Evolutionary conservation across 2,113 vertebrate genomes (phyloP).

Genomic region (Tenrec ecaudatus): DNA sequence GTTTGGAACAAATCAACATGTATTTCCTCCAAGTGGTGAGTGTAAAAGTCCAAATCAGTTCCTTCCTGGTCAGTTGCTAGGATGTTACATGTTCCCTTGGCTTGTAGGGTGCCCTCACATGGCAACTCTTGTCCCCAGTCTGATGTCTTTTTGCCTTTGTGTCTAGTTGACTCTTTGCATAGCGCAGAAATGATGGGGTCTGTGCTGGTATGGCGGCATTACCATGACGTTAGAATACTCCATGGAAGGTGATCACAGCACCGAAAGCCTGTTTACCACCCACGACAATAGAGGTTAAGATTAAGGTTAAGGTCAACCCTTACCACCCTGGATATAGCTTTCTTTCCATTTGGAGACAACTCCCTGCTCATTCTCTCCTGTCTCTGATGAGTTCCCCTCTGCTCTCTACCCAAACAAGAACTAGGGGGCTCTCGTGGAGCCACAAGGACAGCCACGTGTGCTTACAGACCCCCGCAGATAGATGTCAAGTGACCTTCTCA

Average conservation of each 20-base stretch:
- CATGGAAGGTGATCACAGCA: too few species aligned
- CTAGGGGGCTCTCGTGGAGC: not conserved
- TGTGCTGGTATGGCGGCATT: not conserved
- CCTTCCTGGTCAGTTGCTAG: not conserved
- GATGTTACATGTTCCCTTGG: not conserved
- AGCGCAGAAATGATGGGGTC: not conserved
- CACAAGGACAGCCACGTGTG: not conserved
- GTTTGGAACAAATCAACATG: not conserved
- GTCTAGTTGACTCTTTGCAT: not conserved
- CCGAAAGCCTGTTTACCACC: too few species aligned
- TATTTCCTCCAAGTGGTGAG: not conserved
- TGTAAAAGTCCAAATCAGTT: not conserved
- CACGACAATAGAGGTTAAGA: not conserved
- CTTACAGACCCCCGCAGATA: not conserved
- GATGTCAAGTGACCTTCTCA: not conserved
- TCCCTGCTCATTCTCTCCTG: not conserved
- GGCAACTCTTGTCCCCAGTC: not conserved
- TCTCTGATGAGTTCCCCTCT: not conserved
- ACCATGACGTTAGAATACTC: not conserved
- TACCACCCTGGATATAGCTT: not conserved
- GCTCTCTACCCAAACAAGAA: slow-evolving; percentile 20
- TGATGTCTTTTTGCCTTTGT: not conserved
- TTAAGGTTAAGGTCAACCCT: too few species aligned
- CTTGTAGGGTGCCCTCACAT: not conserved
- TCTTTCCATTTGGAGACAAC: not conserved